Evolutionary conservation across 2,797 vertebrate species (phyloP).

Genomic region (Hypotaenidia philippensis): DNA sequence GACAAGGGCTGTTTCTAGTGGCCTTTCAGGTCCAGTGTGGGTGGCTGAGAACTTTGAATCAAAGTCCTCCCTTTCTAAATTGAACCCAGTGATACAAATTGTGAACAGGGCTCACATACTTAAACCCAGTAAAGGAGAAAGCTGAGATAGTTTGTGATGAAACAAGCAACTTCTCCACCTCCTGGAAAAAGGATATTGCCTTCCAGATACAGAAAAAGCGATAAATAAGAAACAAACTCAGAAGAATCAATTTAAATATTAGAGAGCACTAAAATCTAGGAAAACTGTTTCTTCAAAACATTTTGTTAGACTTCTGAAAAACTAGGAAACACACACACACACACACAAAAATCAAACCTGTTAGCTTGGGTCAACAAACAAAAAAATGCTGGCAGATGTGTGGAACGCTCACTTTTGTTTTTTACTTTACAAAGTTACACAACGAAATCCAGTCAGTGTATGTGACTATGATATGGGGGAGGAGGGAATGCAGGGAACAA

Average conservation of each 20-base stretch:
- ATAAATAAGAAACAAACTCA: not conserved
- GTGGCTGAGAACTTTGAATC: constrained; percentile 65
- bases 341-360: not conserved
- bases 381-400: not conserved
- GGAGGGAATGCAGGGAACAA: not conserved
- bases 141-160: not conserved
- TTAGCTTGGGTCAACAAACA: constrained; percentile 1
- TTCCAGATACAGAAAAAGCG: not conserved
- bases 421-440: not conserved
- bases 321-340: not conserved
- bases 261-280: not conserved
- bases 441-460: not conserved
- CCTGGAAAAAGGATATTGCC: not conserved
- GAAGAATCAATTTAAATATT: not conserved
- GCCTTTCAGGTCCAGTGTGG: constrained; percentile 68
- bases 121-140: not conserved
- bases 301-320: constrained; percentile 16
- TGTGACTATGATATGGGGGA: not conserved
- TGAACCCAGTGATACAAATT: not conserved
- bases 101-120: not conserved
- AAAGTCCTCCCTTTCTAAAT: constrained; percentile 50
- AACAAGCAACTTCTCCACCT: not conserved
- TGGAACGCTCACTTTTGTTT: rapidly evolving
- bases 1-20: constrained; percentile 66
- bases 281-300: constrained; percentile 32